These are phyloP conservation scores for Drosophila prosaltans DNA, from an alignment of 1,140 invertebrate species.

Conservation along the genomic window DNA sequence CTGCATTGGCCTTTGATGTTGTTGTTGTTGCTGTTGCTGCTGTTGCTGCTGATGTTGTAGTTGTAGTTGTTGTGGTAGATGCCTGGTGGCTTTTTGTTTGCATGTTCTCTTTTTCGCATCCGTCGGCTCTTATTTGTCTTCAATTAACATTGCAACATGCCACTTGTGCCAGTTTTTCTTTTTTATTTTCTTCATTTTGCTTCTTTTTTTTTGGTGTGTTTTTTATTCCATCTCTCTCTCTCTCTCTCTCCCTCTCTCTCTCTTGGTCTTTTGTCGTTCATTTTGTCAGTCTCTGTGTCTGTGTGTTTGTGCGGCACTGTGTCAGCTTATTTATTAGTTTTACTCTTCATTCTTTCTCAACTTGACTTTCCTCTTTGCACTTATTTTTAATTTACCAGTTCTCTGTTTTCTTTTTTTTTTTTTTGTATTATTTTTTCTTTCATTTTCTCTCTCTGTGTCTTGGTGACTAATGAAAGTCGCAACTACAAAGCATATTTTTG, in stretches of 20 bases:
- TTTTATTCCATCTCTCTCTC: neutral
- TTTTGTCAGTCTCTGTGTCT: constrained; percentile 27
- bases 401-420: neutral
- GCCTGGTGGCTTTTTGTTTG: constrained; percentile 51
- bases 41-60: constrained; percentile 44
- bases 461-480: constrained; percentile 48
- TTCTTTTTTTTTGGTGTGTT: neutral
- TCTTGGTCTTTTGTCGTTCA: constrained; percentile 42
- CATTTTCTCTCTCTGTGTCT: constrained; percentile 32
- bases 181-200: neutral
- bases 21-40: constrained; percentile 33
- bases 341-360: constrained; percentile 13
- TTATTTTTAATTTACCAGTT: constrained; percentile 52
- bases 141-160: constrained; percentile 68
- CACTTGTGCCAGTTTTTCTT: constrained; percentile 58
- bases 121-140: constrained; percentile 57
- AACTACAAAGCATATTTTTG: constrained; percentile 52
- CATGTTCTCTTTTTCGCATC: constrained; percentile 40
- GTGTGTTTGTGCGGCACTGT: constrained; percentile 16
- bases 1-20: constrained; percentile 53
- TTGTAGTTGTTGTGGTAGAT: constrained; percentile 16
- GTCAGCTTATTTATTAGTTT: constrained; percentile 62
- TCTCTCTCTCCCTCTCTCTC: constrained; percentile 1
- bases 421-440: constrained; percentile 1
- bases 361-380: constrained; percentile 23